Base-by-base conservation (phyloP, 2,797 vertebrate species). In the Melanotaenia nigrans region DNA sequence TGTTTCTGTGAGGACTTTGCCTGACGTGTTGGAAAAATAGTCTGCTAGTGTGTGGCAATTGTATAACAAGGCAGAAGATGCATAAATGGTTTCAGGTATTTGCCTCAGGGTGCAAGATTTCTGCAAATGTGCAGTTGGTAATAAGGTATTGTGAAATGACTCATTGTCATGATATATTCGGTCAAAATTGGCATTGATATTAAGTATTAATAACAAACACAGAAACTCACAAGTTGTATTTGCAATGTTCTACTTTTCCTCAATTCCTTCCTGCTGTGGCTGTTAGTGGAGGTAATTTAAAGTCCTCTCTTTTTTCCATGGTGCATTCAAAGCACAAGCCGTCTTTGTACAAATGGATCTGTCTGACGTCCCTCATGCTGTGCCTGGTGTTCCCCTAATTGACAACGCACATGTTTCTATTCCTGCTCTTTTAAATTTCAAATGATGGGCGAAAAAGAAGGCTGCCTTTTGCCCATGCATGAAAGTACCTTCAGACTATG, bases 341-440 rank as follows among this genome's bases (percentile, higher is more conserved):
- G 67, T 84, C 75, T 85, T 89, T 77, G 77, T 73, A 71, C 82
- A 66, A 85, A 83, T 71, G 73, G 82, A 88, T 85, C 82, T 62
- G 80, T 78, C 54, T 78, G 82, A 75, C 55, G 78, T 81, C 79
- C 70, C 68, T 79, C 70, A 64, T 5, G 49, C 81, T 72, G 76
- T 40, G 77, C 77, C 71, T 65, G 73, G 89, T 79, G 77, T 80
- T 82, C 64, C 84, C 77, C 79, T 91, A 87, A 90, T 89, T 90
- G 85, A 87, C 81, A 82, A 89, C 82, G 85, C 72, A 70, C 77
- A 75, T 72, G 81, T 89, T 89, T 87, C 86, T 81, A 81, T 90
- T 87, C 86, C 81, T 68, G 77, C 85, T 88, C 78, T 85, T 94
- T 91, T 92, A 86, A 74, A 94, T 91, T 93, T 92, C 81, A 91